These are phyloP conservation scores for Cancer borealis DNA, from an alignment of 2,888 invertebrate genomes.

Conservation along the genomic window DNA sequence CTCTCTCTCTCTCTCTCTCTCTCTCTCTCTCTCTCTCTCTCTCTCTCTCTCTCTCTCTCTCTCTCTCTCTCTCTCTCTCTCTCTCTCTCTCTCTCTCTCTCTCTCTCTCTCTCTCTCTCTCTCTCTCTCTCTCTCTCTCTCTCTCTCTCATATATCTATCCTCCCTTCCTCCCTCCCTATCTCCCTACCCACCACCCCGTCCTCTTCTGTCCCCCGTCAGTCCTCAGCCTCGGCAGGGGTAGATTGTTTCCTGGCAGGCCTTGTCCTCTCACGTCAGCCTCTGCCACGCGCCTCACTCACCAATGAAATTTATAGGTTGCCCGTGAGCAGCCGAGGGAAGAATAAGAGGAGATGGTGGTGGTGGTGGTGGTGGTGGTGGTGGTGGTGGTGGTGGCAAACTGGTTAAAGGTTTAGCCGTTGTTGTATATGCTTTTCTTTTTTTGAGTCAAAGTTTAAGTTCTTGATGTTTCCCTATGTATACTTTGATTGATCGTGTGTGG, in stretches of 20 bases:
- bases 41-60: slow-evolving; percentile 29
- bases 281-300: neutral
- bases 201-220: neutral
- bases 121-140: neutral
- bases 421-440: neutral
- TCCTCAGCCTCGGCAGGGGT: neutral
- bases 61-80: slow-evolving; percentile 30
- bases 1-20: slow-evolving; percentile 8
- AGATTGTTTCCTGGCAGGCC: neutral
- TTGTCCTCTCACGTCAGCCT: slow-evolving; percentile 4
- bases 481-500: too few species aligned
- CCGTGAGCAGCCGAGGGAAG: slow-evolving; percentile 14
- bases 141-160: neutral
- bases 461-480: neutral
- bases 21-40: slow-evolving; percentile 36
- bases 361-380: neutral
- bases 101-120: neutral
- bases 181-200: neutral
- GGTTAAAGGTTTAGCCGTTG: neutral
- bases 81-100: slow-evolving; percentile 1
- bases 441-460: neutral
- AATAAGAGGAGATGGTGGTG: slow-evolving; percentile 6
- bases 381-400: neutral
- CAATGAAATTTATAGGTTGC: neutral
- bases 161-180: neutral